Evolutionary conservation across 2,113 vertebrate species (phyloP).

Genomic region (Oophaga pumilio): DNA sequence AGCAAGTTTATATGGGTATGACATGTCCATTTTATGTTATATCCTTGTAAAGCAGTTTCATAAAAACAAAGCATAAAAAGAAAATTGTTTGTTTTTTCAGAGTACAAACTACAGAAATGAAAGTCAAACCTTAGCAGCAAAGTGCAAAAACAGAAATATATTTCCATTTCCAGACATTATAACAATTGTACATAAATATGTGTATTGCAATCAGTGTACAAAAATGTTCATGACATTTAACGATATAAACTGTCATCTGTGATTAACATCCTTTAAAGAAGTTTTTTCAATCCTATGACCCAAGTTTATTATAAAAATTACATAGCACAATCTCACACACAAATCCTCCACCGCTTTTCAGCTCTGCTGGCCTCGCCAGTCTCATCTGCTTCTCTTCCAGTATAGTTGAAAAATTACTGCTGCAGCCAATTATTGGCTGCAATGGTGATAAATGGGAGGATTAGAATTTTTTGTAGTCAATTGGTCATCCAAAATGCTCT

Average conservation of each 20-base stretch:
- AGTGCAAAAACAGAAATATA: not conserved
- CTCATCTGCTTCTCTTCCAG: too few relatives aligned
- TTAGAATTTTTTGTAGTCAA: too few relatives aligned
- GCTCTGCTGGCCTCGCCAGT: too few relatives aligned
- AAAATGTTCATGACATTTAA: not conserved
- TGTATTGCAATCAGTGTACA: not conserved
- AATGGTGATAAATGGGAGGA: too few relatives aligned
- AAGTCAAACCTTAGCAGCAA: slow-evolving; percentile 3
- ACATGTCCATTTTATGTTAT: slow-evolving; percentile 22
- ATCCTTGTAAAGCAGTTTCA: slow-evolving; percentile 16
- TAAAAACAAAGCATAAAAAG: slow-evolving; percentile 14
- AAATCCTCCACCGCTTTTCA: too few relatives aligned
- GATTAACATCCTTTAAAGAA: not conserved
- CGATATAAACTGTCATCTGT: not conserved
- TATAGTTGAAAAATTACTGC: too few relatives aligned
- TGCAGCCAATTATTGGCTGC: too few relatives aligned
- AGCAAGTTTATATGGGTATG: slow-evolving; percentile 6
- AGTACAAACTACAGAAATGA: not conserved
- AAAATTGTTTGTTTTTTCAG: slow-evolving; percentile 5
- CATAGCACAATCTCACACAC: too few relatives aligned
- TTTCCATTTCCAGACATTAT: not conserved
- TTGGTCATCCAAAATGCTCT: too few relatives aligned
- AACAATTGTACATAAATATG: not conserved
- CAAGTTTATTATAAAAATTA: too few relatives aligned
- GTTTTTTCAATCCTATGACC: too few relatives aligned